Evolutionary conservation across 1,140 invertebrate species (phyloP), one percentile per base, ranked within the genome.

Genomic region (Drosophila fuyamai): DNA sequence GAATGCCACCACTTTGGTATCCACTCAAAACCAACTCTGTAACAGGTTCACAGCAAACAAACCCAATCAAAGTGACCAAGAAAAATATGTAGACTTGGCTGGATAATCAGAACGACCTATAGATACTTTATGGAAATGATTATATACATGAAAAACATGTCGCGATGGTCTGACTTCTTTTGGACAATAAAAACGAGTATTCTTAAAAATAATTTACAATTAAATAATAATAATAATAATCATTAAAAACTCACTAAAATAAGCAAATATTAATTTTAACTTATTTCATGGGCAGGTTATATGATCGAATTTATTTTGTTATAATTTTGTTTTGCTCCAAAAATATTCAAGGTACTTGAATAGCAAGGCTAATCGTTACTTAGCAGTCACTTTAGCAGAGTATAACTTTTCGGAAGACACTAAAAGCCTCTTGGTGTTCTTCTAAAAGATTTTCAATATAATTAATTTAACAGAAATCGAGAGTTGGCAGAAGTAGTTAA

Each of bases 11-110:
- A 35, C 35, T 38, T n/a, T 48, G 41, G 50, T 47, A 14, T 40
- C 50, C 40, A 44, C 10, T n/a, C 18, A 4, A 48, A 32, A 10
- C 29, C 29, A 51, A 54, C 35, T 63, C 36, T 27, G 51, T 58
- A 50, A 71, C 67, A 71, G 63, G 53, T 70, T 70, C 23, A 71
- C 23, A 68, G 13, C 5, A 13, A 48, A 41, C 9, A 10, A 47
- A 55, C 10, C 12, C 29, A 18, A 29, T 7, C 18, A 27, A 60
- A 63, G 10, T 46, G 50, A 6, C 35, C 12, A 38, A 43, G 27
- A 48, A 10, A 35, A 29, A 13, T 32, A 14, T 12, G 2, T 13
- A 2, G 6, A 14, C n/a, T 41, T 16, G 23, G 23, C 7, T 8
- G 6, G 5, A 14, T 0, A 38, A 10, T 12, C 4, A 43, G 10